Evolutionary conservation across 2,888 invertebrate species (phyloP), one percentile per base, ranked within the genome.

Genomic region (Bembecia ichneumoniformis): DNA sequence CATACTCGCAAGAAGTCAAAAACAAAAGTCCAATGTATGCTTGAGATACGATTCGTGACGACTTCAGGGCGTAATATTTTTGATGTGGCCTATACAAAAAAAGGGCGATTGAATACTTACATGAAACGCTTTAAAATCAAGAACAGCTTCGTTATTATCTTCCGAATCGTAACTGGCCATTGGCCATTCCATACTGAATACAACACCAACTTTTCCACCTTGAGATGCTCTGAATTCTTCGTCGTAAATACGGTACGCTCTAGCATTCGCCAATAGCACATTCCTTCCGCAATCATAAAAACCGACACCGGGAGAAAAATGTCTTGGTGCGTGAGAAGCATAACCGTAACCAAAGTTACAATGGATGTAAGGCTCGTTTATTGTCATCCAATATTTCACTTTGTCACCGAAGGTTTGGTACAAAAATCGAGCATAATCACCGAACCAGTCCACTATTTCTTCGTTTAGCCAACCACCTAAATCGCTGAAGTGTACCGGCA

Each of bases 311-410:
- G 86, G 84, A 17, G 57, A 55, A 16, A 13, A 34, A 1, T 53
- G 47, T 1, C 51, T 47, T 69, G 73, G 53, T 1, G 87, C 80
- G 28, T 58, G 56, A 4, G n/a, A 3, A 0, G 45, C 59, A 1
- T n/a, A 0, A 0, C 74, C 77, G 58, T 88, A 89, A 2, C 51
- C 53, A 11, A 48, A 44, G 17, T 43, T 45, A 52, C 81, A 78
- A 50, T 75, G 69, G 15, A 74, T 56, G 51, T 64, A 71, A 0
- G 92, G 91, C 58, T 93, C 93, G 63, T 92, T 92, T 45, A 92
- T 79, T 0, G 92, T 92, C 0, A 91, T 87, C 92, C 92, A 93
- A 44, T 82, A 63, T 61, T 82, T 88, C 1, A 91, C 88, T 52
- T 89, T 81, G 53, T 88, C 84, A 0, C 89, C 91, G 52, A 86